These are phyloP conservation scores for Hypanus sabinus DNA, from an alignment of 2,113 vertebrate genomes.

Conservation along the genomic window DNA sequence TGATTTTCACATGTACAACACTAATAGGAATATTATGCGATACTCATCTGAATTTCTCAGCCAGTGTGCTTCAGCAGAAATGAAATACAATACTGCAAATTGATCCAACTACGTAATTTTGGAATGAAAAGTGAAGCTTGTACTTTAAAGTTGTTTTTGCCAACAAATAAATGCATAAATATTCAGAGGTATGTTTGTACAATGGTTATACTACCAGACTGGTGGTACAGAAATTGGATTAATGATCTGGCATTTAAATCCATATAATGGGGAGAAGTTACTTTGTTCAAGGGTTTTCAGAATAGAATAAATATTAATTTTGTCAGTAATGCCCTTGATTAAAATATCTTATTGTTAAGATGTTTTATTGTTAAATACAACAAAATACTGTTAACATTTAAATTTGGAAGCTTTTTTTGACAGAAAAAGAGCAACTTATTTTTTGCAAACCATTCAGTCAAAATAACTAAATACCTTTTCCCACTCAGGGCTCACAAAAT, in stretches of 20 bases:
- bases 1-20: too few relatives aligned
- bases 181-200: too few relatives aligned
- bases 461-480: background rate
- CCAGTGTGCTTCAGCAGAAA: background rate
- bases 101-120: background rate
- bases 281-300: too few relatives aligned
- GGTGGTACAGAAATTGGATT: too few relatives aligned
- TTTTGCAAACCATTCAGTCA: background rate
- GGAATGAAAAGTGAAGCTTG: background rate
- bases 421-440: background rate
- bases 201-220: too few relatives aligned
- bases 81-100: background rate
- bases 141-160: background rate
- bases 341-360: too few relatives aligned
- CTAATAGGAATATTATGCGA: too few relatives aligned
- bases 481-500: slow-evolving; percentile 14
- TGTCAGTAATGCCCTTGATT: too few relatives aligned
- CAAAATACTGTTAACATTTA: background rate
- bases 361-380: background rate
- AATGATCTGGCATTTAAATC: too few relatives aligned
- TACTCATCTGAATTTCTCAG: too few relatives aligned
- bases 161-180: background rate
- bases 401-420: background rate
- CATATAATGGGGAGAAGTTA: too few relatives aligned
- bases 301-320: too few relatives aligned